Evolutionary conservation across 2,113 vertebrate species (phyloP).

Genomic region (Podarcis muralis): DNA sequence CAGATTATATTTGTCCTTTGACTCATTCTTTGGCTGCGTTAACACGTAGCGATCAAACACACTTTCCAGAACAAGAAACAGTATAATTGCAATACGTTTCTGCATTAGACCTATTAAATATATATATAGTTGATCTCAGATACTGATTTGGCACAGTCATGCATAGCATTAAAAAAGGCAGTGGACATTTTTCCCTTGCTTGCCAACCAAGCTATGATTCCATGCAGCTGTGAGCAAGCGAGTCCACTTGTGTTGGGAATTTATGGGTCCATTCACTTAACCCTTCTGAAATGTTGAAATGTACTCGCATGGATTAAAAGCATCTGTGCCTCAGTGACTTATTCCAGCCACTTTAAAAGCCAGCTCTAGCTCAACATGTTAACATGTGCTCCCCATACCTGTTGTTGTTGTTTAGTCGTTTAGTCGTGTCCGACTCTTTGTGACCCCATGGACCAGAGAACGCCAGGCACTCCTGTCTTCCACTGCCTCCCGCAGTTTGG

Average conservation of each 20-base stretch:
- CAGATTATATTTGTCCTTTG: constrained; percentile 40
- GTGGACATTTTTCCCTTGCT: background rate
- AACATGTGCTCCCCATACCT: background rate
- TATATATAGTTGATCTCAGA: background rate
- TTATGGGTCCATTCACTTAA: background rate
- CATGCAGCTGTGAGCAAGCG: background rate
- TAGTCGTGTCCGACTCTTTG: no score
- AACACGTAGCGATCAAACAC: background rate
- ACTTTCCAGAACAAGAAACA: constrained; percentile 7
- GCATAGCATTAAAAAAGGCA: background rate
- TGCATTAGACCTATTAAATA: background rate
- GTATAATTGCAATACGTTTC: background rate
- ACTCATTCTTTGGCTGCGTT: constrained; percentile 25
- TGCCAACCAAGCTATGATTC: background rate
- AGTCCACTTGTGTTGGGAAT: rapidly evolving
- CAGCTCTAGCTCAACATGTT: background rate
- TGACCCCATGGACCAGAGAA: no score
- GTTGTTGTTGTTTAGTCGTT: no score
- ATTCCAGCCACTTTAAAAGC: background rate
- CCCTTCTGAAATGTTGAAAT: background rate
- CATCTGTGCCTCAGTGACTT: background rate
- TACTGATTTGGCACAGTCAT: background rate
- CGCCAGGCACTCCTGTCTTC: no score
- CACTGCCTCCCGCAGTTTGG: no score
- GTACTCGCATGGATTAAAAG: background rate